Base-by-base conservation (phyloP, 2,888 invertebrate species). In the Furcula furcula region DNA sequence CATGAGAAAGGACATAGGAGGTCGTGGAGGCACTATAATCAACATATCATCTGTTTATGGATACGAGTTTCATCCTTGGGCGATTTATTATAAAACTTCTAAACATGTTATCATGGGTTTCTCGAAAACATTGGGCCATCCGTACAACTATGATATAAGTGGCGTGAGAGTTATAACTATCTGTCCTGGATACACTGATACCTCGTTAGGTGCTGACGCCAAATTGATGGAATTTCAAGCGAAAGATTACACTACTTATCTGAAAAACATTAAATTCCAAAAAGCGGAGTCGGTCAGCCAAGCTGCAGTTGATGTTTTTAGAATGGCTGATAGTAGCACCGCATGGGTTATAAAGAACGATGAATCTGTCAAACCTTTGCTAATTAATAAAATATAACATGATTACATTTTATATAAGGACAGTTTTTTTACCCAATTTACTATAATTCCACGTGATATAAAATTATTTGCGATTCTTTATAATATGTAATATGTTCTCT, bases 31-130 rank as follows among this genome's bases (percentile, higher is more conserved):
- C 3, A 77, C 84, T 2, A 81, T 92, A 28, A 76, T 92, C 12
- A 92, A 93, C 61, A 77, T 91, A 21, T 78, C 91, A 1, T 91
- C 92, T 3, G 80, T 90, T 9, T 79, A 88, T 41, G 91, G 91
- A 0, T 69, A 86, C 13, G 66, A 73, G 44, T 70, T 85, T 0
- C 62, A 81, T 25, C 76, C 80, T 10, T 79, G 79, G 11, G 61
- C 80, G 31, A 90, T 91, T 1, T 71, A 90, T 6, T 91, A 91
- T 62, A 80, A 81, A 2, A 88, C 89, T 1, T 90, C 91, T 0
- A 91, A 91, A 57, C 78, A 76, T 42, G 83, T 80, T 19, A 77
- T 88, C 7, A 61, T 81, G 16, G 86, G 84, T 15, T 56, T 88
- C 30, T 72, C 72, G 30, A 68, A 74, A 31, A 80, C 80, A 7